Evolutionary conservation across 2,888 invertebrate genomes (phyloP), one percentile per base, ranked within the genome.

Genomic region (Nasonia oneida): DNA sequence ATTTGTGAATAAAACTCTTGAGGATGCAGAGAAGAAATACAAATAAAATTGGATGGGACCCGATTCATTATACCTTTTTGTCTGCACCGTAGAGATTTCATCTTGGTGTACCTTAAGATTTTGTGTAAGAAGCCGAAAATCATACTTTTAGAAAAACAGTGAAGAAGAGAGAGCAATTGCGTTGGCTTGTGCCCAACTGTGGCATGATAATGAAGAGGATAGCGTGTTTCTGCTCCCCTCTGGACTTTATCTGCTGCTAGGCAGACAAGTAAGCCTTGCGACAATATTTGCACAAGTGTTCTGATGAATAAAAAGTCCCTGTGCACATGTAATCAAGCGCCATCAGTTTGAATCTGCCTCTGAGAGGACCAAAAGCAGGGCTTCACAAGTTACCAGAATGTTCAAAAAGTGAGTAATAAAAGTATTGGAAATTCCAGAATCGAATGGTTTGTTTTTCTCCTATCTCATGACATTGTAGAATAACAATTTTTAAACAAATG

Each of bases 271-370:
- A 89, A 90, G 88, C 88, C 89, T 89, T 90, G 84, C 75, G 88
- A 89, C 87, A 88, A 90, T 91, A 91, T 92, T 92, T 92, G 87
- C 88, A 90, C 90, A 91, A 91, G 89, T 90, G 90, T 90, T 89
- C 71, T 81, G 73, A 85, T 81, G 84, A 84, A 82, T 64, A 80
- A 87, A 87, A 87, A 83, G 47, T 33, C 29, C 50, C 47, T 73
- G 23, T 29, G 39, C 33, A 39, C 15, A 23, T 39, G 53, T 61
- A 75, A 71, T 33, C 8, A 80, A 50, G 47, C 33, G 15, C 53
- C 37, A 15, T 18, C 64, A 47, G 39, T 37, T 73, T 18, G 64
- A 80, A 71, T 15, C 23, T 47, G 23, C 61, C 10, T 73, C n/a
- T 83, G 39, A 81, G 57, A 81, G 81, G 73, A 23, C 81, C 57